A percentile compares a stretch with the other conserved stretches of the same genome.
Conservation (phyloP, 2,113 vertebrate genomes). For the Gymnogyps californianus region DNA sequence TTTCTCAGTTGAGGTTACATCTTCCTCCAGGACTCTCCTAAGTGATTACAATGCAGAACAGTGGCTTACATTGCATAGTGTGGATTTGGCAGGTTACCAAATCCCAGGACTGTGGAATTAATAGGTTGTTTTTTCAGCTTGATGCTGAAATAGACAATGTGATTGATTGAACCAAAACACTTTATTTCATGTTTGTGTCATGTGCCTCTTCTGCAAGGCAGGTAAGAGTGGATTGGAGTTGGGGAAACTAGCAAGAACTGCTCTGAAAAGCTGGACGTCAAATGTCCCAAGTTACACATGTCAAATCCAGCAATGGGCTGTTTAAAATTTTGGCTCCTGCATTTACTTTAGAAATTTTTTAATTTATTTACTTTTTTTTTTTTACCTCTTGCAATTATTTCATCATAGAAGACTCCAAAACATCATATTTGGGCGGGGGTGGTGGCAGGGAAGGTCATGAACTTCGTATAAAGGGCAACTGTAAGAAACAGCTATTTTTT, state of each 20-base stretch:
- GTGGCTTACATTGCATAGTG: neutral
- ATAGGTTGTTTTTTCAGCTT: neutral
- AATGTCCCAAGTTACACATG: neutral
- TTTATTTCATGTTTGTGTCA: neutral
- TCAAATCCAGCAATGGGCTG: neutral
- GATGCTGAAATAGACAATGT: neutral
- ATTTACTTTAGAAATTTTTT: neutral
- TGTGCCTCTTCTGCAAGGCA: neutral
- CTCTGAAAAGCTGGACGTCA: neutral
- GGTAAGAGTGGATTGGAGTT: neutral
- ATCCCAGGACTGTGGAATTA: neutral
- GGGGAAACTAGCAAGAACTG: neutral
- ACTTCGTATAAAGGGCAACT: neutral
- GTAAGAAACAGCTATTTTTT: neutral
- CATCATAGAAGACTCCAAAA: neutral
- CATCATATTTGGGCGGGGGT: too few species aligned
- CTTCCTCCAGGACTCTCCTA: neutral
- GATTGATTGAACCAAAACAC: neutral
- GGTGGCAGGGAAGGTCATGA: neutral
- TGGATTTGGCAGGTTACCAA: neutral
- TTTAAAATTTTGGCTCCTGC: neutral
- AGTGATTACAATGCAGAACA: neutral
- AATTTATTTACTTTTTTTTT: neutral
- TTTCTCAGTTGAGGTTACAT: neutral
- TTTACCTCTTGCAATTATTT: neutral